Percentiles rank a stretch among this genome's conserved stretches.
Evolutionary conservation across 2,888 invertebrate genomes (phyloP).

Genomic region (Galeruca laticollis): DNA sequence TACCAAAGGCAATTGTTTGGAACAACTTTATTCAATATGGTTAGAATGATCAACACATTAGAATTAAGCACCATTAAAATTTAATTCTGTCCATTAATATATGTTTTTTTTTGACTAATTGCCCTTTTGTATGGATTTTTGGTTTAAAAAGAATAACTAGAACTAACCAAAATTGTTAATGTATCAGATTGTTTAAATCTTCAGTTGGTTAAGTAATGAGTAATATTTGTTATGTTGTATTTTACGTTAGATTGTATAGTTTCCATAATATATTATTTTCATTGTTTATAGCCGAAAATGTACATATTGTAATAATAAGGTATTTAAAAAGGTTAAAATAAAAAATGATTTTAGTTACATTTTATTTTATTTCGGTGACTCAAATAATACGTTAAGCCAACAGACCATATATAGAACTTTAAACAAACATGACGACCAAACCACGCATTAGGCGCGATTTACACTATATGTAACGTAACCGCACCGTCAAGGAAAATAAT

Average conservation of each 20-base stretch:
- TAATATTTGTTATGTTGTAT: conserved; percentile 44
- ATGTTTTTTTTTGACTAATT: no score
- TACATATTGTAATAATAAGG: conserved; percentile 50
- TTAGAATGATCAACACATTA: no score
- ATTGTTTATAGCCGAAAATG: conserved; percentile 49
- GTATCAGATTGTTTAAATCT: conserved; percentile 24
- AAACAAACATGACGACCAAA: no score
- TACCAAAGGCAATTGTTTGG: no score
- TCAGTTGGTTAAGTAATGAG: conserved; percentile 39
- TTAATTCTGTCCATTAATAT: conserved; percentile 2
- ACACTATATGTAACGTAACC: no score
- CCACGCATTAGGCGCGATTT: no score
- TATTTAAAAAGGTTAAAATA: conserved; percentile 43
- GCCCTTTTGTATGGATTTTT: conserved; percentile 24
- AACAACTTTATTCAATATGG: no score
- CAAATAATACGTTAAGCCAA: no score
- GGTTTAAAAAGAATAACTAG: conserved; percentile 20
- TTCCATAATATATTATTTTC: conserved; percentile 50
- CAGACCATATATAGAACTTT: no score
- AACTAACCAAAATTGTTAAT: conserved; percentile 28
- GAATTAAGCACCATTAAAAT: background rate
- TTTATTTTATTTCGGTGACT: background rate
- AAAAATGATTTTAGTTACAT: background rate
- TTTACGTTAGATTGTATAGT: conserved; percentile 49
- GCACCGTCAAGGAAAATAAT: no score